phyloP scores from a whole-genome alignment of 2,888 invertebrate species.

The Calameuta pallipes region DNA sequence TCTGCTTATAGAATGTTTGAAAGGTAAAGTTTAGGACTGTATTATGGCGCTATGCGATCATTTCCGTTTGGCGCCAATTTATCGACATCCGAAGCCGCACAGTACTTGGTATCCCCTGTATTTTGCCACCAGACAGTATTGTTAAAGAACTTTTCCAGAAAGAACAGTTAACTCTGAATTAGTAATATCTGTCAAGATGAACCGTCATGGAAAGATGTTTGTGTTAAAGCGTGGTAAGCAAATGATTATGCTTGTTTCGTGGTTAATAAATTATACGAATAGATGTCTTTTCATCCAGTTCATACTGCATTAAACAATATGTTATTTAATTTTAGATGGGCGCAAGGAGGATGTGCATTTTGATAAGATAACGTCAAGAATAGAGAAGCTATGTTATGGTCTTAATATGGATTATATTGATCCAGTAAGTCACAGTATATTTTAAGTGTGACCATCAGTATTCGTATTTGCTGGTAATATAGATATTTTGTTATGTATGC shows the following conservation, averaged over 20 bases:
- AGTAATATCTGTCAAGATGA: constrained; percentile 33
- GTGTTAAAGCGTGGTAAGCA: constrained; percentile 67
- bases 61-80: constrained; percentile 46
- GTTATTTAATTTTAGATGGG: constrained; percentile 75
- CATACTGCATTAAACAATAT: constrained; percentile 15
- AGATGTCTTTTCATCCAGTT: constrained; percentile 6
- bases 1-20: neutral
- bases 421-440: constrained; percentile 76
- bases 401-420: constrained; percentile 96
- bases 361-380: constrained; percentile 97
- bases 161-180: neutral
- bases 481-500: neutral
- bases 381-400: constrained; percentile 95
- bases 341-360: constrained; percentile 92
- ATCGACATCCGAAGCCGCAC: neutral
- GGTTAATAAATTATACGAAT: constrained; percentile 4
- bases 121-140: neutral
- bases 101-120: neutral
- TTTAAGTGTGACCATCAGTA: neutral
- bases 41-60: neutral
- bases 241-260: neutral
- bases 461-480: neutral
- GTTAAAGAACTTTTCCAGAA: constrained; percentile 3
- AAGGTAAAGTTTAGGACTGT: neutral
- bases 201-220: constrained; percentile 61